These are phyloP conservation scores for Papilio gigon DNA, from an alignment of 2,888 invertebrate genomes.

Conservation along the genomic window DNA sequence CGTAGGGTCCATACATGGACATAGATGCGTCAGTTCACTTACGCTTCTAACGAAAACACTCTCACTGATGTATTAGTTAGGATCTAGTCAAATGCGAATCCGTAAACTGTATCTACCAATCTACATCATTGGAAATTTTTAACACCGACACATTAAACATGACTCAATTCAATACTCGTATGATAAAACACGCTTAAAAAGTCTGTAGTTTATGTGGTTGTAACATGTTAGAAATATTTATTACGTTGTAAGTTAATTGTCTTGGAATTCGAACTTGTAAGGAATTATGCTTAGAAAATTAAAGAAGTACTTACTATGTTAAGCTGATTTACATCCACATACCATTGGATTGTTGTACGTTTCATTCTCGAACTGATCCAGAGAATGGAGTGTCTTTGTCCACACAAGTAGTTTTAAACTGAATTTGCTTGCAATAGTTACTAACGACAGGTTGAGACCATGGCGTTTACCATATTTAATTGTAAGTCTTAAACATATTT, in stretches of 20 bases:
- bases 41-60: no score
- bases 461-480: background rate
- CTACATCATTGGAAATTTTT: no score
- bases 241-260: conserved; percentile 31
- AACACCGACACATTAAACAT: background rate
- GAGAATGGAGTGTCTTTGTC: background rate
- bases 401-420: background rate
- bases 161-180: no score
- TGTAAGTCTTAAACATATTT: conserved; percentile 7
- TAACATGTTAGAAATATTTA: conserved; percentile 6
- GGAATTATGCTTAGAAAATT: conserved; percentile 29
- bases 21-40: no score
- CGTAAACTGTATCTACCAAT: no score
- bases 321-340: conserved; percentile 30
- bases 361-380: conserved; percentile 16
- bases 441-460: background rate
- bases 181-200: background rate
- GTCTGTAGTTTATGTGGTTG: conserved; percentile 31
- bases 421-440: background rate
- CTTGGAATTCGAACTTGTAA: conserved; percentile 31
- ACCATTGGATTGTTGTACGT: conserved; percentile 8
- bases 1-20: no score
- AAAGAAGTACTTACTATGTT: conserved; percentile 29
- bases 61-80: no score
- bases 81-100: no score